These are phyloP conservation scores for Drosophila ananassae DNA, from an alignment of 1,140 invertebrate species.

Conservation along the genomic window DNA sequence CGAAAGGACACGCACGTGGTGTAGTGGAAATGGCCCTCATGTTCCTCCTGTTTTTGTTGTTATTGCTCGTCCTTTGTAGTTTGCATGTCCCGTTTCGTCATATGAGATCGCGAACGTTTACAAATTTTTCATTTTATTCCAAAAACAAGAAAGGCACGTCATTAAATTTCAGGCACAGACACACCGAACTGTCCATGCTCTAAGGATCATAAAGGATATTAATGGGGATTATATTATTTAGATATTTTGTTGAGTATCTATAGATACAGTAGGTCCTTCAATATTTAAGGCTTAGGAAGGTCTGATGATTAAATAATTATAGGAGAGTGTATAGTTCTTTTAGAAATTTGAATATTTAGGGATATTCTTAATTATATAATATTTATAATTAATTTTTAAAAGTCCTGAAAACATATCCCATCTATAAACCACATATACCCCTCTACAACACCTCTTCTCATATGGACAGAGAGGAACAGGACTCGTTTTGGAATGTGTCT, in stretches of 20 bases:
- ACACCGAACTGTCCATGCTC: neutral
- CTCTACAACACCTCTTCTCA: neutral
- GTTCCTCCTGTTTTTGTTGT: conserved; percentile 44
- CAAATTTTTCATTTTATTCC: conserved; percentile 78
- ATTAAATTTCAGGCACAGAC: neutral
- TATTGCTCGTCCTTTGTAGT: conserved; percentile 72
- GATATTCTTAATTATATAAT: too few species aligned
- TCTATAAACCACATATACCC: conserved; percentile 1
- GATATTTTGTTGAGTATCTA: too few species aligned
- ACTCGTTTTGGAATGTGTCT: conserved; percentile 9
- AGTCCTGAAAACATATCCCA: too few species aligned
- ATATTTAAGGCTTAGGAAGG: too few species aligned
- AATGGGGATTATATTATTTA: neutral
- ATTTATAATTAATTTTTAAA: too few species aligned
- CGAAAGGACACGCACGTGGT: conserved; percentile 22
- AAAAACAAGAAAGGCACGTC: conserved; percentile 45
- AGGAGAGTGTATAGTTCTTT: too few species aligned
- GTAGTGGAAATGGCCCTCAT: conserved; percentile 62
- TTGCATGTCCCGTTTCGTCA: conserved; percentile 80
- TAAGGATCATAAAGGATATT: conserved; percentile 1
- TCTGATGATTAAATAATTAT: too few species aligned
- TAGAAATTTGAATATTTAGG: too few species aligned
- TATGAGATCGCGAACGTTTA: conserved; percentile 77
- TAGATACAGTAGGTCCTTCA: too few species aligned
- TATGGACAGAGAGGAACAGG: conserved; percentile 27